Evolutionary conservation across 2,113 vertebrate genomes (phyloP).

Genomic region (Dipodomys stephensi): DNA sequence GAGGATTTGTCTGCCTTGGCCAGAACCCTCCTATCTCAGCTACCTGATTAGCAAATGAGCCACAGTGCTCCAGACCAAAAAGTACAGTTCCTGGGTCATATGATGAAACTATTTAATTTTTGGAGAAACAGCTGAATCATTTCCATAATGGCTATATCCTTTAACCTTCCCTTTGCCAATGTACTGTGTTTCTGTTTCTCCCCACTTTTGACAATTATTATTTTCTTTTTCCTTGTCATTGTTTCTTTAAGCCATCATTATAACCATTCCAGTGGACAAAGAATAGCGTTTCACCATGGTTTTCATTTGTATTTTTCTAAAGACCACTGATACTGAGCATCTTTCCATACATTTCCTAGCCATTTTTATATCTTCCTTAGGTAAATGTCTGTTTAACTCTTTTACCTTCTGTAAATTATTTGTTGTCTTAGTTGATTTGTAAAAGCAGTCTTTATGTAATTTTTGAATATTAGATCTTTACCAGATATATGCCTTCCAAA

Average conservation of each 20-base stretch:
- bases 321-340: background rate
- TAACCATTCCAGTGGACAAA: background rate
- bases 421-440: constrained; percentile 25
- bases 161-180: background rate
- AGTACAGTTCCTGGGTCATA: background rate
- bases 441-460: background rate
- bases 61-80: no score
- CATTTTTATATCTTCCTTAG: background rate
- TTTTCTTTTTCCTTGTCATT: background rate
- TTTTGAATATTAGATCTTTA: background rate
- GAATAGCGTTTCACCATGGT: background rate
- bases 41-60: no score
- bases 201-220: background rate
- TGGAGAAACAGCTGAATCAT: background rate
- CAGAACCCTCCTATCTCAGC: no score
- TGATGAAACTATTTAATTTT: background rate
- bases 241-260: background rate
- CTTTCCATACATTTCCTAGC: background rate
- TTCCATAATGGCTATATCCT: background rate
- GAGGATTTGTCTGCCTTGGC: no score
- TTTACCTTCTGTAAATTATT: background rate
- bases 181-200: background rate
- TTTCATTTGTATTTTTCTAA: background rate
- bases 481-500: background rate
- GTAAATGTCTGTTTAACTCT: background rate